Conservation (phyloP, 2,113 vertebrate genomes). For the Brachyhypopomus occidentalis region DNA sequence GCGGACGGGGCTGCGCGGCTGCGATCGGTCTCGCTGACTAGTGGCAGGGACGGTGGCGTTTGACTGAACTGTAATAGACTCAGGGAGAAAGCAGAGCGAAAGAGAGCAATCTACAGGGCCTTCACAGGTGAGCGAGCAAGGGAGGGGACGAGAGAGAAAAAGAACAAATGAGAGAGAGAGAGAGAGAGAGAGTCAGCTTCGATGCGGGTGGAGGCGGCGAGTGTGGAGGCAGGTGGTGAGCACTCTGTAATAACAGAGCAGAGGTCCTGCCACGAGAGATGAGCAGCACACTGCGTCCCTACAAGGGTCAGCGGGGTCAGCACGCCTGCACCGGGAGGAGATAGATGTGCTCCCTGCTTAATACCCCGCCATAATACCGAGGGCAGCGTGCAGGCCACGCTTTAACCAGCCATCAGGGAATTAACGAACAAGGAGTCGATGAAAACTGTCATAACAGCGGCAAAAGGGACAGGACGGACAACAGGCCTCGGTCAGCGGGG, state of each 20-base stretch:
- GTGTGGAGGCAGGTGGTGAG: constrained; percentile 30
- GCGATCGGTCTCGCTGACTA: constrained; percentile 33
- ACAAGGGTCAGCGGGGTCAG: constrained; percentile 71
- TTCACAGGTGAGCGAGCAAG: constrained; percentile 61
- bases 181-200: not conserved
- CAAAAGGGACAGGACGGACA: not conserved
- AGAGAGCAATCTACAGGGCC: constrained; percentile 52
- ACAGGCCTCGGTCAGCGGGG: not conserved
- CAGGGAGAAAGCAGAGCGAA: constrained; percentile 44
- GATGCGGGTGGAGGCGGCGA: constrained; percentile 41
- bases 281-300: constrained; percentile 67
- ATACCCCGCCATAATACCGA: constrained; percentile 70
- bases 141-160: constrained; percentile 6
- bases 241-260: constrained; percentile 73
- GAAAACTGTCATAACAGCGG: constrained; percentile 66
- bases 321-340: constrained; percentile 59
- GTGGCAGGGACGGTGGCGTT: constrained; percentile 19
- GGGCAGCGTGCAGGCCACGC: constrained; percentile 63
- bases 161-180: constrained; percentile 29
- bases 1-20: constrained; percentile 17
- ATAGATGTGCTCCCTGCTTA: constrained; percentile 75
- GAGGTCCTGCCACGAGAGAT: constrained; percentile 69
- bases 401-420: constrained; percentile 73
- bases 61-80: constrained; percentile 21
- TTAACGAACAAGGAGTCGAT: constrained; percentile 68